Base-by-base conservation (phyloP, 2,113 vertebrate genomes). In the Actenoides lindsayi region DNA sequence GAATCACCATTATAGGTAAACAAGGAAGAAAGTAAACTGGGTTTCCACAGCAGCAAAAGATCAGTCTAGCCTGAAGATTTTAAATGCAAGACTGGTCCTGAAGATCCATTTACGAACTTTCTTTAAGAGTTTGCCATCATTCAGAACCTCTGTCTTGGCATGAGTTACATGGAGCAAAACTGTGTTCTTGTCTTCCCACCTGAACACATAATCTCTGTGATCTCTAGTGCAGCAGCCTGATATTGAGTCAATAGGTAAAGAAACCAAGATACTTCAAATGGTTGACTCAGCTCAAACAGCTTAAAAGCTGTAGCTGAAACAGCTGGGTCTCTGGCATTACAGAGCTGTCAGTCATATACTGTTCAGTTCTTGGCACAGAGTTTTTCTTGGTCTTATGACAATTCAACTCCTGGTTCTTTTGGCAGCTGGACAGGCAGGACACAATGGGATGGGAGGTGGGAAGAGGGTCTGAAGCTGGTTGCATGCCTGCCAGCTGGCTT, bases 1-100 rank as follows among this genome's bases (percentile, higher is more conserved):
- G 42, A 60, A 87, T 79, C 30, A 16, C 60, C 25, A 6, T 94
- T 96, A 27, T 48, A 51, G 3, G 20, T 68, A 87, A 96, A 90
- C 42, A 90, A 90, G 85, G 74, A 90, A 88, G 62, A 92, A 93
- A 82, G 46, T 42, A 14, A 67, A 21, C 28, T n/a, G 28, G 9
- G 17, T 77, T 91, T 87, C 31, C 87, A 76, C 86, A 31, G 33
- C 44, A 83, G 62, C 33, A 68, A 51, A 89, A 92, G 59, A 93
- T 83, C 78, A 60, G 71, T 56, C 53, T 13, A 76, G 39, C 18
- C 20, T 56, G 62, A 77, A 62, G 57, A 69, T 37, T 79, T 83
- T 44, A 85, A 65, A 73, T 79, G 67, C 79, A 85, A 94, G 75
- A 79, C 70, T 73, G 37, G n/a, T 94, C 82, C 82, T 90, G 85